Conservation (phyloP, 2,888 invertebrate genomes). For the Brenthis hecate region DNA sequence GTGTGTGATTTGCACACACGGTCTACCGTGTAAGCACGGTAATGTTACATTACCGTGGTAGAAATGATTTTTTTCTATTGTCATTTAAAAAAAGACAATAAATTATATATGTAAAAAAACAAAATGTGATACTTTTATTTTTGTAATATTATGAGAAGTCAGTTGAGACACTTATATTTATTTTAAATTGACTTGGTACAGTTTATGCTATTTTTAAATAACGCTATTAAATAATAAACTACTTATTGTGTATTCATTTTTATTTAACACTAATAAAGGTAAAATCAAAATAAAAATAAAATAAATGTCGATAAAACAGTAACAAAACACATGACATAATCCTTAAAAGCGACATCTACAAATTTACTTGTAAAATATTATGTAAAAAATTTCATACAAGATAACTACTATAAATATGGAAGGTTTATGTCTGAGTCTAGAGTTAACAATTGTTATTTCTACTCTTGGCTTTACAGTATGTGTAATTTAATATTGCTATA, state of each 20-base stretch:
- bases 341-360: slow-evolving; percentile 20
- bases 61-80: no score
- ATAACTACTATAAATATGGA: neutral
- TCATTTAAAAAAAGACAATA: no score
- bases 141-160: no score
- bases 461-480: neutral
- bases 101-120: no score
- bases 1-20: no score
- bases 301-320: slow-evolving; percentile 29
- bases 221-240: neutral
- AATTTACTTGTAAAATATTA: neutral
- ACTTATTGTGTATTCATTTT: neutral
- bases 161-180: no score
- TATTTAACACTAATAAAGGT: neutral
- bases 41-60: no score
- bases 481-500: no score
- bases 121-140: no score
- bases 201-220: neutral
- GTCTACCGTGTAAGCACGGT: no score
- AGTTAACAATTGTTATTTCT: neutral
- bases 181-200: no score
- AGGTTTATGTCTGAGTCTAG: slow-evolving; percentile 5
- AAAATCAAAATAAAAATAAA: slow-evolving; percentile 11
- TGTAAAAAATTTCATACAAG: neutral
- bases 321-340: slow-evolving; percentile 18